Base-by-base conservation (phyloP, 2,888 invertebrate species). In the Eilema depressum region DNA sequence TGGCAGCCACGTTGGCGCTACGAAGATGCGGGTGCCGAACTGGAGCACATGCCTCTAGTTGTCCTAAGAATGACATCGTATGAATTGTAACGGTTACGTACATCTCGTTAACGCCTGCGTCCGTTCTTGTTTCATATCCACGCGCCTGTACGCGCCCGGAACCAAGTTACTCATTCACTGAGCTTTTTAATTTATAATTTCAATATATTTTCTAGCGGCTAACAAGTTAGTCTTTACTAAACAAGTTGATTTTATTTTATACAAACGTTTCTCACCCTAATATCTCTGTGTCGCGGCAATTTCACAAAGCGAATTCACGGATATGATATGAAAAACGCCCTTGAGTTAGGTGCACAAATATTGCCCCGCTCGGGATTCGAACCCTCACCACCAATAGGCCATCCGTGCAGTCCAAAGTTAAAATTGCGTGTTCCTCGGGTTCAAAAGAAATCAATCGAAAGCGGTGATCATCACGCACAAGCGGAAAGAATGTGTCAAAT, bases 401-500 rank as follows among this genome's bases (percentile, higher is more conserved):
- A 56, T 14, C 23, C 53, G 47, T 64, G 47, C 53, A 53, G 11
- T 65, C 14, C 28, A 26, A 53, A 28, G 12, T 64, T 71, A 69
- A 63, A 47, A 63, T 66, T 67, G 76, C 80, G 80, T 79, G 75
- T 76, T 80, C 63, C 74, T 77, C 65, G 69, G 71, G 71, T 77
- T 78, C 65, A 78, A 83, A 80, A 82, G 78, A 88, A 91, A 92
- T 83, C 85, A 90, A 89, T 88, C 83, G 84, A 89, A 95, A 95
- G 95, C 95, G 85, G 95, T 95, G 95, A 93, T 89, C 92, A 95
- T 89, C 92, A 95, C 95, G 94, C 95, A 92, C 88, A 95, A 95
- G 95, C 95, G 94, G 93, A 94, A 94, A 94, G 94, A 93, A 94
- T 88, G 94, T 94, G 95, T 93, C 89, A 85, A 91, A 90, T 86